phyloP scores from a whole-genome alignment of 2,888 invertebrate species.

The Parelbella ahira region DNA sequence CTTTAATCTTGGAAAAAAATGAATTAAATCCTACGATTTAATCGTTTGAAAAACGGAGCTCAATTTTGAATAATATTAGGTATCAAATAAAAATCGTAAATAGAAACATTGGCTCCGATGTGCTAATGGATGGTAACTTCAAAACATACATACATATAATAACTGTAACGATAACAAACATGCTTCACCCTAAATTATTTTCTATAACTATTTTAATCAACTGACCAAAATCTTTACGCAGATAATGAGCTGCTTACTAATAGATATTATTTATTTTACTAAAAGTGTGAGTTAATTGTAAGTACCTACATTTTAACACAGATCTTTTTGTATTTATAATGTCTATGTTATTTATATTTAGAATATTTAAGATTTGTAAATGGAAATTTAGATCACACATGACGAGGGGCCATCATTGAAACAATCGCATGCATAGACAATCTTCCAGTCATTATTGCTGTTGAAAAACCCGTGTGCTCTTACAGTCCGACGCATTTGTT shows the following conservation, averaged over 20 bases:
- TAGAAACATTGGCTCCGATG: slow-evolving; percentile 1
- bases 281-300: slow-evolving; percentile 4
- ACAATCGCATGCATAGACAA: not conserved
- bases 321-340: slow-evolving; percentile 10
- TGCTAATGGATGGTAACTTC: not conserved
- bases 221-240: not conserved
- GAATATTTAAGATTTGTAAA: slow-evolving; percentile 7
- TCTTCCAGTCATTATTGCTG: not conserved
- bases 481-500: too few species aligned
- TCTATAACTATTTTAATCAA: not conserved
- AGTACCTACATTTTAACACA: slow-evolving; percentile 5
- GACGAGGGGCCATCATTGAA: slow-evolving; percentile 12
- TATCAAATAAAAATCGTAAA: slow-evolving; percentile 1
- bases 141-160: slow-evolving; percentile 1
- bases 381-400: slow-evolving; percentile 1
- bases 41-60: slow-evolving; percentile 19
- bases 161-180: not conserved
- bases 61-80: slow-evolving; percentile 17
- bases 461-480: too few species aligned
- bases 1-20: slow-evolving; percentile 8
- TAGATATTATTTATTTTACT: slow-evolving; percentile 2
- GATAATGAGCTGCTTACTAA: slow-evolving; percentile 4
- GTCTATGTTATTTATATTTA: slow-evolving; percentile 7
- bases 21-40: slow-evolving; percentile 16
- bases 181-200: slow-evolving; percentile 1